Percentiles rank a stretch among this genome's conserved stretches.
phyloP scores from a whole-genome alignment of 1,140 invertebrate species.

The Elymnias hypermnestra region DNA sequence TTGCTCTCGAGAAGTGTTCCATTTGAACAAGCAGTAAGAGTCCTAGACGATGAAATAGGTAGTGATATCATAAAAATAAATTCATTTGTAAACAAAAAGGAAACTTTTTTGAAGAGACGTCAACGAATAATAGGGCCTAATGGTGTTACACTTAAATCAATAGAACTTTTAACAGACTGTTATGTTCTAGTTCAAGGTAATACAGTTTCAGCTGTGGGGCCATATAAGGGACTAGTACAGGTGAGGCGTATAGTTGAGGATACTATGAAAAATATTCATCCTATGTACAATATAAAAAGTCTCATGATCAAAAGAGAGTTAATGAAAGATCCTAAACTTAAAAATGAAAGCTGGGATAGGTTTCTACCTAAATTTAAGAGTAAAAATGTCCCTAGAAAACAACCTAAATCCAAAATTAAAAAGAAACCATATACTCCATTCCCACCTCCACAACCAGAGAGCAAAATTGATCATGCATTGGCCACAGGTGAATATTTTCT shows the following conservation, averaged over 20 bases:
- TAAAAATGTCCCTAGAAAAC: constrained; percentile 94
- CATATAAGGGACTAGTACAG: constrained; percentile 95
- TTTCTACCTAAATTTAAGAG: constrained; percentile 97
- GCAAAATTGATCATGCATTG: constrained; percentile 95
- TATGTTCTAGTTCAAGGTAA: constrained; percentile 98
- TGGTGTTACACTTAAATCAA: constrained; percentile 97
- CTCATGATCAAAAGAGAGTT: constrained; percentile 98
- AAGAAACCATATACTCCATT: constrained; percentile 98
- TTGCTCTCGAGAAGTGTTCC: constrained; percentile 96
- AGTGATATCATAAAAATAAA: constrained; percentile 99
- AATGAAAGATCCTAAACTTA: constrained; percentile 92
- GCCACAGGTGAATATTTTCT: constrained; percentile 98
- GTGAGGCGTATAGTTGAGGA: constrained; percentile 95
- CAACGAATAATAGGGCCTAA: constrained; percentile 97
- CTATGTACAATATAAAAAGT: constrained; percentile 99
- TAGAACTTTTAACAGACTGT: constrained; percentile 98
- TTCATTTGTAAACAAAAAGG: constrained; percentile 92
- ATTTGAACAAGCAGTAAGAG: constrained; percentile 93
- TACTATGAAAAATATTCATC: constrained; percentile 99
- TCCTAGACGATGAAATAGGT: constrained; percentile 92
- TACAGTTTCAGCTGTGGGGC: constrained; percentile 97
- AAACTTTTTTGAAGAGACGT: constrained; percentile 96
- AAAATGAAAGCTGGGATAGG: constrained; percentile 97
- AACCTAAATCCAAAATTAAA: constrained; percentile 87
- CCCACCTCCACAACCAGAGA: constrained; percentile 94